Base-by-base conservation (phyloP, 2,797 vertebrate genomes). In the Siniperca obscura region DNA sequence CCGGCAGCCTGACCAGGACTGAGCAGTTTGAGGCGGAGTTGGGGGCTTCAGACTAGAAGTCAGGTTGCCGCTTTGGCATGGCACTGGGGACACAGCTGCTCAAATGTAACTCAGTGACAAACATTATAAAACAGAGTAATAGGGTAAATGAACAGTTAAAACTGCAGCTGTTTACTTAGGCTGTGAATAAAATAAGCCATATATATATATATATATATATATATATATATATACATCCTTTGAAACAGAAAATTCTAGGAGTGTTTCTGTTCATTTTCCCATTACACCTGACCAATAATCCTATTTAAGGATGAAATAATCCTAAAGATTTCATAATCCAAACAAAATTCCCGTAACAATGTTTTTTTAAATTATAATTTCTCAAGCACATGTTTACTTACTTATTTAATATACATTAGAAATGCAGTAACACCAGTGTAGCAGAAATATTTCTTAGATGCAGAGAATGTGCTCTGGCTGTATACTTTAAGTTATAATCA, bases 1-100 rank as follows among this genome's bases (percentile, higher is more conserved):
- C 17, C 57, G 7, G 14, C 11, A 30, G 27, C 8, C 42, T 22
- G 22, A 70, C 48, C 30, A 50, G 19, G 10, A 22, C 30, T 0
- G 40, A 70, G 60, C 69, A 55, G 68, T 66, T 66, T 57, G 25
- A 68, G 40, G 3, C n/a, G n/a, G 62, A 66, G 69, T 27, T 22
- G 17, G 48, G 52, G 56, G 66, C 44, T 48, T 61, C 5, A 62
- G 40, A 25, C 44, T 36, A 30, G n/a, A 68, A 40, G 22, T 46
- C 13, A 22, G 4, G 12, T 80, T 19, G 11, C 22, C 46, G 40
- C 65, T 22, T 48, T 22, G 27, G 2, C 22, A 76, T 5, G 8
- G 0, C 25, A 30, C 25, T 27, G 19, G 5, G 3, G 4, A 14
- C 16, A 0, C 42, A 70, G 21, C 25, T 53, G 61, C 70, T 52